Evolutionary conservation across 1,140 invertebrate species (phyloP).

Genomic region (Bicyclus anynana): DNA sequence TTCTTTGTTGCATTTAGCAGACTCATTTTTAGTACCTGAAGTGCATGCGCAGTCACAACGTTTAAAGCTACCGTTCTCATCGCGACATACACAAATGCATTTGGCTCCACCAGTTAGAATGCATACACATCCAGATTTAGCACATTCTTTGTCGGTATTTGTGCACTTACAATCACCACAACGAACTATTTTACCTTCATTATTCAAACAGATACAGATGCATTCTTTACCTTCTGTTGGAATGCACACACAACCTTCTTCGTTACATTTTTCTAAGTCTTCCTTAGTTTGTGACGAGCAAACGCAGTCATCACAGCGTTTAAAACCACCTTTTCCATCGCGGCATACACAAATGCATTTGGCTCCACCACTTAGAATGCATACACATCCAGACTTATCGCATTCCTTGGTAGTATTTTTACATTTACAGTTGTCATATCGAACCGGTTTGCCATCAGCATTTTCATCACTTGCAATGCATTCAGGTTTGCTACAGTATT

Average conservation of each 20-base stretch:
- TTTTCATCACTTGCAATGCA: too few relatives aligned
- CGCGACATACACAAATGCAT: background rate
- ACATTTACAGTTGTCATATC: conserved; percentile 8
- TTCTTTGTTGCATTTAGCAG: conserved; percentile 3
- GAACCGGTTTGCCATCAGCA: background rate
- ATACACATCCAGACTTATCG: conserved; percentile 21
- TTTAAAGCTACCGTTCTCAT: conserved; percentile 7
- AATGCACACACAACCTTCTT: conserved; percentile 10
- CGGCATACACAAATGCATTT: conserved; percentile 30
- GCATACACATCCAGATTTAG: background rate
- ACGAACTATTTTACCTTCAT: background rate
- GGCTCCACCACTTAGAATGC: conserved; percentile 26
- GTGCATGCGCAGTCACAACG: background rate
- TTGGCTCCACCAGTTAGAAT: background rate
- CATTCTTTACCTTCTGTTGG: background rate
- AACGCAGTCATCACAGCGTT: conserved; percentile 27
- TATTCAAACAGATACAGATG: background rate
- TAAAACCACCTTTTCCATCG: conserved; percentile 19
- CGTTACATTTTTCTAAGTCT: conserved; percentile 3
- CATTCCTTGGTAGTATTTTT: background rate
- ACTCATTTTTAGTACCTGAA: background rate
- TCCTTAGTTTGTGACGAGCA: background rate
- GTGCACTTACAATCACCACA: conserved; percentile 1
- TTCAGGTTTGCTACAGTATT: conserved; percentile 1
- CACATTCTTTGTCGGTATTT: background rate